phyloP scores from a whole-genome alignment of 2,888 invertebrate genomes.

The Cotesia congregata region DNA sequence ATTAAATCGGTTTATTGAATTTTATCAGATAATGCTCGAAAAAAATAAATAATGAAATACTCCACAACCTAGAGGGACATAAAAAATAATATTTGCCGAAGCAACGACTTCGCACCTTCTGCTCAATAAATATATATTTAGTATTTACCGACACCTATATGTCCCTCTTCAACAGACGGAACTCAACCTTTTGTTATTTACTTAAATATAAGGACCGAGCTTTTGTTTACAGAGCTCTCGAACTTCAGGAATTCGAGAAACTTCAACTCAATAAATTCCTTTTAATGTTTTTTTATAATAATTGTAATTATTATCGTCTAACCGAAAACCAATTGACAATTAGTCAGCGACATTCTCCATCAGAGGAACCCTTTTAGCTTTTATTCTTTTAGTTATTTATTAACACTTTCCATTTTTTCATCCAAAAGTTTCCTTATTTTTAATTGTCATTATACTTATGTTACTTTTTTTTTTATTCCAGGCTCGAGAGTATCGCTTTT shows the following conservation, averaged over 20 bases:
- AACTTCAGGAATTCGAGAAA: not conserved
- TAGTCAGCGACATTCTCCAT: constrained; percentile 57
- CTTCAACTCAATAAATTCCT: too few relatives aligned
- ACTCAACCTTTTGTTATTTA: not conserved
- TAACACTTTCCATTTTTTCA: not conserved
- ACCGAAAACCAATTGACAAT: constrained; percentile 52
- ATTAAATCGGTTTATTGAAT: not conserved
- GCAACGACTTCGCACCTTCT: not conserved
- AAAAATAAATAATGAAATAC: not conserved
- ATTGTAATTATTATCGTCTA: constrained; percentile 56
- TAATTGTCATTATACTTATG: too few relatives aligned
- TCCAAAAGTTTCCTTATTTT: not conserved
- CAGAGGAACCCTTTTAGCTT: constrained; percentile 17
- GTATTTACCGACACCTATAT: not conserved
- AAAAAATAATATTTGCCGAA: not conserved
- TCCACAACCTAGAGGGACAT: not conserved
- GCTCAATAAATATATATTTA: not conserved
- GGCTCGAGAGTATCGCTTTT: too few relatives aligned
- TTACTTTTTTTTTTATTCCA: too few relatives aligned
- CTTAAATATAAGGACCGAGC: not conserved
- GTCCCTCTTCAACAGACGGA: not conserved
- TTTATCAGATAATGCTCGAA: not conserved
- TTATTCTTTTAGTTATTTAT: constrained; percentile 18
- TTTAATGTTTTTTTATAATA: too few relatives aligned
- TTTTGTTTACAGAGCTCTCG: not conserved